phyloP scores from a whole-genome alignment of 2,113 vertebrate genomes.

The Syrrhaptes paradoxus region DNA sequence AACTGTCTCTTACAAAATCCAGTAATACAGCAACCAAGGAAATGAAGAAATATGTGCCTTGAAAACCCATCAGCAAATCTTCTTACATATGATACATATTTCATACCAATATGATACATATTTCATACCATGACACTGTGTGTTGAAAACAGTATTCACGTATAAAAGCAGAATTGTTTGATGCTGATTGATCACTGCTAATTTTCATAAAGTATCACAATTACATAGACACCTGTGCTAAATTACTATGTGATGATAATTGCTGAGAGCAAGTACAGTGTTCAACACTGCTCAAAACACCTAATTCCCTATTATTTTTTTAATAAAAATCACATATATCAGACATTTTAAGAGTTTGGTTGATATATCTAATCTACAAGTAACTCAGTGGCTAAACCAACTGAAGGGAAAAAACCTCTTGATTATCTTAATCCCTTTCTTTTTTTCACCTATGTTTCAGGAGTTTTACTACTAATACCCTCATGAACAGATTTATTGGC shows the following conservation, averaged over 20 bases:
- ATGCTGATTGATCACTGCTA: neutral
- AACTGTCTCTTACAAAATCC: neutral
- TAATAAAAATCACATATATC: neutral
- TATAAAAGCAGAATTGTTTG: neutral
- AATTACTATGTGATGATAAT: constrained; percentile 31
- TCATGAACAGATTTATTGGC: neutral
- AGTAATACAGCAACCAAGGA: neutral
- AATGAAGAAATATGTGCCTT: neutral
- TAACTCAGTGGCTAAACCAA: neutral
- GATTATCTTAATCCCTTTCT: neutral
- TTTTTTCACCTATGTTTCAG: neutral
- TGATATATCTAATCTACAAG: neutral
- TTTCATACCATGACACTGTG: neutral
- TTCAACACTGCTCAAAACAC: neutral
- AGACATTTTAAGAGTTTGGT: neutral
- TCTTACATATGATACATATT: neutral
- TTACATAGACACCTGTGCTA: constrained; percentile 51
- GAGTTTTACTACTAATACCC: neutral
- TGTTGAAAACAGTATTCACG: neutral
- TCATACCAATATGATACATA: neutral
- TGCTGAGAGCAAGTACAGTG: neutral
- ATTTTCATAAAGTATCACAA: constrained; percentile 40
- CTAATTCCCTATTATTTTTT: neutral
- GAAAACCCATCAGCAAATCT: neutral
- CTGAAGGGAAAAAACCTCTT: neutral